Evolutionary conservation across 2,888 invertebrate genomes (phyloP), one percentile per base, ranked within the genome.

Genomic region (Macrosoma leucophasiata): DNA sequence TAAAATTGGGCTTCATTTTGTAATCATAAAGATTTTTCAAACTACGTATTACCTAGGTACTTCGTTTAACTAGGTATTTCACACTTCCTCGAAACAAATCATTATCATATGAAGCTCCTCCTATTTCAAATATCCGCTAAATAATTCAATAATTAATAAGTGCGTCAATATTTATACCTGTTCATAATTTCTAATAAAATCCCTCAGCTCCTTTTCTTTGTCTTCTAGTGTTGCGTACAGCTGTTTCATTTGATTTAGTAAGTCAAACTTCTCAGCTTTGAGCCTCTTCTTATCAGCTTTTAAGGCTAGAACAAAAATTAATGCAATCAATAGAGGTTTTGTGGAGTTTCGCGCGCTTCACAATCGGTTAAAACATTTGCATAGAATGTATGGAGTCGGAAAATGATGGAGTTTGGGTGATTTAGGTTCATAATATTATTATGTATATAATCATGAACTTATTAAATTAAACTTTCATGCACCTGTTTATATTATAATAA

Each of bases 101-200:
- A n/a, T n/a, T n/a, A n/a, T n/a, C n/a, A n/a, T n/a, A n/a, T n/a
- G n/a, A n/a, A n/a, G n/a, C n/a, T n/a, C n/a, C n/a, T n/a, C n/a
- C n/a, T n/a, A n/a, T n/a, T n/a, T n/a, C n/a, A n/a, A n/a, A n/a
- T 25, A 14, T 26, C 15, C 7, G 4, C 4, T 17, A 17, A 7
- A 7, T 17, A 17, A 5, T 5, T 5, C 17, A 17, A 5, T 4
- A n/a, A 9, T 21, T 6, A 27, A 13, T 21, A 9, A 21, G 12
- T n/a, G 23, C 19, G 14, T 17, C 8, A 26, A 21, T 15, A 21
- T 13, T 2, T 9, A 15, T 36, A 92, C 92, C 89, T 93, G 95
- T 76, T 97, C 97, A 75, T 95, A 97, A 79, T 94, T 96, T 52
- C 96, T 88, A 62, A 97, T 96, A 66, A 97, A 97, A 76, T 97